phyloP scores from a whole-genome alignment of 2,797 vertebrate genomes.

The Euthynnus affinis region DNA sequence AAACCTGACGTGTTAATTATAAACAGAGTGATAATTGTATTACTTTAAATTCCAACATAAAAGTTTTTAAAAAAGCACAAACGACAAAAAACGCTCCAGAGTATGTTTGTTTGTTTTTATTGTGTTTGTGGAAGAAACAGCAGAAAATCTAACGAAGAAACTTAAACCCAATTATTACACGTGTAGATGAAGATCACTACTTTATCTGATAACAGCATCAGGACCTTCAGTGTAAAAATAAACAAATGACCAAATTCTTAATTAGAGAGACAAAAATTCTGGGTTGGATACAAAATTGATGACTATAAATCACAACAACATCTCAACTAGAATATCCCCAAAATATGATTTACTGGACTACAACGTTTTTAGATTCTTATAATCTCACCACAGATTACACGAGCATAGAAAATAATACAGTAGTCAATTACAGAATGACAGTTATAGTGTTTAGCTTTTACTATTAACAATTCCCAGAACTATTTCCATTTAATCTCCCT shows the following conservation, averaged over 20 bases:
- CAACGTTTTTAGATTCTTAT: neutral
- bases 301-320: neutral
- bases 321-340: neutral
- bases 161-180: neutral
- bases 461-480: neutral
- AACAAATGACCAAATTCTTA: neutral
- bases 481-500: neutral
- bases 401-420: neutral
- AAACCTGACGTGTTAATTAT: too few relatives aligned
- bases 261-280: neutral
- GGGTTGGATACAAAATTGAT: neutral
- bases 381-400: conserved; percentile 7
- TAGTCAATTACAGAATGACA: neutral
- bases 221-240: neutral
- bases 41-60: too few relatives aligned
- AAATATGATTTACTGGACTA: neutral
- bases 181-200: neutral
- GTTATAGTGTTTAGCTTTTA: neutral
- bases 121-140: conserved; percentile 43
- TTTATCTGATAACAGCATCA: neutral
- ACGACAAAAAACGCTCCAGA: neutral
- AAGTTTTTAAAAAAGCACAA: neutral
- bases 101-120: neutral
- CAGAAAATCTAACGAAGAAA: neutral
- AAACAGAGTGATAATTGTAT: too few relatives aligned